Evolutionary conservation across 2,888 invertebrate species (phyloP), one percentile per base, ranked within the genome.

Genomic region (Amphipyra berbera): DNA sequence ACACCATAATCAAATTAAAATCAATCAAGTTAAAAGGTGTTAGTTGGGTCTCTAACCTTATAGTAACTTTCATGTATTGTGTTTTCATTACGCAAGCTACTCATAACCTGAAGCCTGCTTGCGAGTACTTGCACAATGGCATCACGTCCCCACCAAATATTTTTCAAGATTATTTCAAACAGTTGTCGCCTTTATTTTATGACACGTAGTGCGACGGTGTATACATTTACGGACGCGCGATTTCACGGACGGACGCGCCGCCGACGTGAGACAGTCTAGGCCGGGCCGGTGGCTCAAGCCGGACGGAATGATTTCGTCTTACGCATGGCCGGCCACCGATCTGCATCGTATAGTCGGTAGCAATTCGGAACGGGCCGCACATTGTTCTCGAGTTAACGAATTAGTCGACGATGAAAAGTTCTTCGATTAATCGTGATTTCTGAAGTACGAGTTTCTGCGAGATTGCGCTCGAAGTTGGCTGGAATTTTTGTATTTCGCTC

Each of bases 291-390:
- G 58, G 58, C 67, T 64, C 76, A 78, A 83, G 73, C 78, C 79
- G 70, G 66, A 69, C 63, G 85, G 83, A 85, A 86, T 84, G 81
- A 83, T 85, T 81, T 69, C 75, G 77, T 78, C 81, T 82, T 68
- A 62, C 67, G 80, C 84, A 70, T 82, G 78, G 72, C 35, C 70
- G 77, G 63, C 37, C 67, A 62, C 72, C 69, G 68, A 76, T 75
- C 68, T 76, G 62, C 60, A 57, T 66, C 70, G 68, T 65, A 65
- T 72, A 63, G 65, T 52, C 49, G 56, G 45, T 44, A 42, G 58
- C 60, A 54, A 70, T 59, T 61, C 70, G 65, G 57, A 53, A 61
- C 42, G 14, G 50, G 48, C 30, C 30, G 30, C 33, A 49, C 50
- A 75, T 75, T 80, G 78, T 78, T 78, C 61, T 68, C 53, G 58